Conservation (phyloP, 1,140 invertebrate genomes). For the Araneus ventricosus region DNA sequence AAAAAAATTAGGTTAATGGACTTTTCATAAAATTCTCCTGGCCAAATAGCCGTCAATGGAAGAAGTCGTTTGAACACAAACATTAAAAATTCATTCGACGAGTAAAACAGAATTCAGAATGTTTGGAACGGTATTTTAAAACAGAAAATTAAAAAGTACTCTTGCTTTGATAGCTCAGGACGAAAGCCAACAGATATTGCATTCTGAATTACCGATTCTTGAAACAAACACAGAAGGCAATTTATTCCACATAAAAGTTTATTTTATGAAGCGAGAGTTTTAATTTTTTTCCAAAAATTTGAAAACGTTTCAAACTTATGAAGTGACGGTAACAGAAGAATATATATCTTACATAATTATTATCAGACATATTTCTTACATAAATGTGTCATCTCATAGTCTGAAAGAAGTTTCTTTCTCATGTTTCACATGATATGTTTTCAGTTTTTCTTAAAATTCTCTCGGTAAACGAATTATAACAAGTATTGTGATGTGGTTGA, state of each 20-base stretch:
- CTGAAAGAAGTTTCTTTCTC: no score
- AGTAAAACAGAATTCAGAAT: neutral
- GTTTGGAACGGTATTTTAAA: neutral
- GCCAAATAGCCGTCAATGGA: neutral
- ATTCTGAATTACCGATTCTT: neutral
- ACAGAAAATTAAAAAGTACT: neutral
- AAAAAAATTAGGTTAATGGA: conserved; percentile 2
- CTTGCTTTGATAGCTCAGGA: neutral
- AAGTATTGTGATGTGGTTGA: no score
- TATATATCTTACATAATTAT: no score
- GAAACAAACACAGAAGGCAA: neutral
- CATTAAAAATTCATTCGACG: neutral
- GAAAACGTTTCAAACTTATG: neutral
- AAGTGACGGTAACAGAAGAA: neutral
- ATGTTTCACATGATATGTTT: no score
- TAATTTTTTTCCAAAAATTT: neutral
- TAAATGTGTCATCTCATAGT: no score
- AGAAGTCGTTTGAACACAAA: neutral
- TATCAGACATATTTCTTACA: no score
- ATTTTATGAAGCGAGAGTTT: neutral
- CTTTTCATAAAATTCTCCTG: neutral
- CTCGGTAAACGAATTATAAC: no score
- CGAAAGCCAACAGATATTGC: neutral
- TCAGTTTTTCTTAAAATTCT: no score
- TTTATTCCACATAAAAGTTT: conserved; percentile 2